These are phyloP conservation scores for Thunnus albacares DNA, from an alignment of 2,797 vertebrate genomes.

Conservation along the genomic window DNA sequence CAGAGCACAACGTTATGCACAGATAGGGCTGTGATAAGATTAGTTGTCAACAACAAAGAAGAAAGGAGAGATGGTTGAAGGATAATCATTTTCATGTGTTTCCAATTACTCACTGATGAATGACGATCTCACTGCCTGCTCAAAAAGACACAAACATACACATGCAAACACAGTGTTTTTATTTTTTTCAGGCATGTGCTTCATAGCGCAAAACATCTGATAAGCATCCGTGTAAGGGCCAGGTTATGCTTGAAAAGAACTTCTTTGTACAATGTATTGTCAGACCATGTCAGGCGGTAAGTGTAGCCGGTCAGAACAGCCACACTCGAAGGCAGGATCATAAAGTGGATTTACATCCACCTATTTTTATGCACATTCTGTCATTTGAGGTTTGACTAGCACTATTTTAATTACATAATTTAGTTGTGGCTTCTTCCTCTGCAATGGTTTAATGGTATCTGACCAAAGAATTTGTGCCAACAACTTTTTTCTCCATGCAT, in stretches of 20 bases:
- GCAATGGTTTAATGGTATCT: no score
- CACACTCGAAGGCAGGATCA: not conserved
- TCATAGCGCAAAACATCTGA: not conserved
- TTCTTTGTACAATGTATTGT: not conserved
- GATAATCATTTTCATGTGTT: slow-evolving; percentile 44
- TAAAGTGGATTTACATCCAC: not conserved
- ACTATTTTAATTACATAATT: no score
- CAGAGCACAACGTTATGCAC: slow-evolving; percentile 26
- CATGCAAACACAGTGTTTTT: not conserved
- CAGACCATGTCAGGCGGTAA: no score
- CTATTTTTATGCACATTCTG: no score
- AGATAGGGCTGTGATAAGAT: slow-evolving; percentile 68
- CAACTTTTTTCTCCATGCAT: no score
- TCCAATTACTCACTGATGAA: slow-evolving; percentile 39
- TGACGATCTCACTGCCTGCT: slow-evolving; percentile 14
- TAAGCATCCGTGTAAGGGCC: not conserved
- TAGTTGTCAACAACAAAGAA: slow-evolving; percentile 52
- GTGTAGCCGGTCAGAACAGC: not conserved
- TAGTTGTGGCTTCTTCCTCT: no score
- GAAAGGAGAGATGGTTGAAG: slow-evolving; percentile 35
- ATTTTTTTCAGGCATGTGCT: not conserved
- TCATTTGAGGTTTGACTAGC: no score
- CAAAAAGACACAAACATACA: slow-evolving; percentile 12
- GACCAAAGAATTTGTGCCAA: no score
- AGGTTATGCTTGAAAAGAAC: not conserved